A percentile compares a stretch with the other conserved stretches of the same genome.
phyloP scores from a whole-genome alignment of 2,113 vertebrate species.

The Phrynocephalus versicolor region DNA sequence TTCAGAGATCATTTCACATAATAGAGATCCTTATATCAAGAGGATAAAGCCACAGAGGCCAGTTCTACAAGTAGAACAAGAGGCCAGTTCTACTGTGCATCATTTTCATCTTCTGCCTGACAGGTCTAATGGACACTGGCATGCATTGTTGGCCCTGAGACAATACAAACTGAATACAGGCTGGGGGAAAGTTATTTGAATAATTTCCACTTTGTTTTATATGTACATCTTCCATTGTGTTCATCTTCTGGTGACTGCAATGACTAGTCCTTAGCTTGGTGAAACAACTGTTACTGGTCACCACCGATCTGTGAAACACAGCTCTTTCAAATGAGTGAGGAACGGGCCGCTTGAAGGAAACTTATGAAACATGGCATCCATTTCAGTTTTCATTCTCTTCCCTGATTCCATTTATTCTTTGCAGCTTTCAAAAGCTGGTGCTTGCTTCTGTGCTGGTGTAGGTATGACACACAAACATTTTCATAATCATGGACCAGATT shows the following conservation, averaged over 20 bases:
- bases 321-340: neutral
- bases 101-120: slow-evolving; percentile 12
- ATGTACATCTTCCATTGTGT: neutral
- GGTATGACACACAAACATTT: too few species aligned
- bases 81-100: neutral
- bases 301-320: neutral
- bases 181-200: neutral
- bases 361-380: neutral
- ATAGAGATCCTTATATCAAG: neutral
- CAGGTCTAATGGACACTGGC: neutral
- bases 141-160: neutral
- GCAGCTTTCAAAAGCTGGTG: neutral
- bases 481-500: neutral
- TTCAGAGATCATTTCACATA: neutral
- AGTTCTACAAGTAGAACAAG: too few species aligned
- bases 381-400: neutral
- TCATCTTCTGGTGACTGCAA: neutral
- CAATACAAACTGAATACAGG: neutral
- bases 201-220: neutral
- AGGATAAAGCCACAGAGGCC: neutral
- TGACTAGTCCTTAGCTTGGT: neutral
- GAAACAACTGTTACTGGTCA: neutral
- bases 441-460: too few species aligned
- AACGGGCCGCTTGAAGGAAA: neutral
- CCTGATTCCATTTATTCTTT: neutral